These are phyloP conservation scores for Enteromius trimaculatus DNA, from an alignment of 2,797 vertebrate species.

Conservation along the genomic window DNA sequence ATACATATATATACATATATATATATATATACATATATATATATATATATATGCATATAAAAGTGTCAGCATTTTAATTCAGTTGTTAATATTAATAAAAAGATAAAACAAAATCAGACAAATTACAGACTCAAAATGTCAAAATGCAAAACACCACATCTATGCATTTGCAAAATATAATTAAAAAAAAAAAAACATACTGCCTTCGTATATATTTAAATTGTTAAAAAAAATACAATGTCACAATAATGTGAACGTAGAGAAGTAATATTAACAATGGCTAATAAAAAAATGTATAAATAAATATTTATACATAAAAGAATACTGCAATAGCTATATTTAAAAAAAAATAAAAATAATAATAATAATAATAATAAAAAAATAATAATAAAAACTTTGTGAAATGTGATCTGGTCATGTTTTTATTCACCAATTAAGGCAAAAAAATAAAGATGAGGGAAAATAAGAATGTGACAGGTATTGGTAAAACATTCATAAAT, in stretches of 20 bases:
- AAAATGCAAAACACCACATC: neutral
- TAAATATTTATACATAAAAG: neutral
- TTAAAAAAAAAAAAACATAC: neutral
- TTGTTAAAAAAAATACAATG: neutral
- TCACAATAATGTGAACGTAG: neutral
- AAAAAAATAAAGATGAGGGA: neutral
- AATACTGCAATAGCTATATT: neutral
- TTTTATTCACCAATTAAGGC: neutral
- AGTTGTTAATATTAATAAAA: neutral
- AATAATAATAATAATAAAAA: no score
- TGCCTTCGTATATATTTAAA: neutral
- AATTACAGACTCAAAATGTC: neutral
- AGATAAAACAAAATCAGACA: neutral
- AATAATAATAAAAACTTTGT: neutral
- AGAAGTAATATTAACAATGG: neutral
- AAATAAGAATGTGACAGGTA: neutral
- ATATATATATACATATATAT: no score
- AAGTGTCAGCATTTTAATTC: neutral
- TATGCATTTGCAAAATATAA: neutral
- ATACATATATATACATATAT: no score
- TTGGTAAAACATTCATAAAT: slow-evolving; percentile 20
- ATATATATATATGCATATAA: no score
- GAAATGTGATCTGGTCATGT: neutral
- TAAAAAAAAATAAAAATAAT: no score
- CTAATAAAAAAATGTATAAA: neutral